Evolutionary conservation across 2,113 vertebrate genomes (phyloP).

Genomic region (Pantherophis guttatus): DNA sequence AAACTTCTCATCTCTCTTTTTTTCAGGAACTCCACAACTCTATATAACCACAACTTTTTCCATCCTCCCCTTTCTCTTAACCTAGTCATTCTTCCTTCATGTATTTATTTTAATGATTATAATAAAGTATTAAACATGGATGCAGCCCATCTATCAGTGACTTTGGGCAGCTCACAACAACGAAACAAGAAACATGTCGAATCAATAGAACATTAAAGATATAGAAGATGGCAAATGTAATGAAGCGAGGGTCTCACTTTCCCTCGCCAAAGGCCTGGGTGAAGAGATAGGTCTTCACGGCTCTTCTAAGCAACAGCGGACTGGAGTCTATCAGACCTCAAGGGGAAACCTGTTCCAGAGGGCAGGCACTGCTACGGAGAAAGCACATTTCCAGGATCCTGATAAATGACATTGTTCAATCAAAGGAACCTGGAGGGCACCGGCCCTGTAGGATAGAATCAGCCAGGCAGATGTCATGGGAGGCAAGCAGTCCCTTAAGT

Average conservation of each 20-base stretch:
- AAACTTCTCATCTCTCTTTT: background rate
- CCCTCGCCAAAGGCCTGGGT: background rate
- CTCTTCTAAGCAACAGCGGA: background rate
- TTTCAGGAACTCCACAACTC: background rate
- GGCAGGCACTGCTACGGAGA: background rate
- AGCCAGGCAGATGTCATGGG: background rate
- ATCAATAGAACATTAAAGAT: background rate
- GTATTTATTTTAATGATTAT: background rate
- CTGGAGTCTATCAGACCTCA: background rate
- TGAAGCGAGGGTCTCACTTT: background rate
- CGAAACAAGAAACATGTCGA: background rate
- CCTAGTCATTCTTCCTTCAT: background rate
- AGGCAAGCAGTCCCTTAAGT: background rate
- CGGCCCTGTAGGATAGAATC: background rate
- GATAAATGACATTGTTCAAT: background rate
- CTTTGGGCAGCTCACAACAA: background rate
- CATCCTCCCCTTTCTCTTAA: background rate
- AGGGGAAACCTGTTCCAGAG: background rate
- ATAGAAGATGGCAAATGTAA: background rate
- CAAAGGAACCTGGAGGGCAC: background rate
- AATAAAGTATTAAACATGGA: background rate
- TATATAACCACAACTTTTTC: background rate
- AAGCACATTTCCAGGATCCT: background rate
- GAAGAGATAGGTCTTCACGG: background rate
- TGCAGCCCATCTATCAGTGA: background rate